Evolutionary conservation across 2,888 invertebrate species (phyloP), one percentile per base, ranked within the genome.

Genomic region (Acanthosepion lycidas): DNA sequence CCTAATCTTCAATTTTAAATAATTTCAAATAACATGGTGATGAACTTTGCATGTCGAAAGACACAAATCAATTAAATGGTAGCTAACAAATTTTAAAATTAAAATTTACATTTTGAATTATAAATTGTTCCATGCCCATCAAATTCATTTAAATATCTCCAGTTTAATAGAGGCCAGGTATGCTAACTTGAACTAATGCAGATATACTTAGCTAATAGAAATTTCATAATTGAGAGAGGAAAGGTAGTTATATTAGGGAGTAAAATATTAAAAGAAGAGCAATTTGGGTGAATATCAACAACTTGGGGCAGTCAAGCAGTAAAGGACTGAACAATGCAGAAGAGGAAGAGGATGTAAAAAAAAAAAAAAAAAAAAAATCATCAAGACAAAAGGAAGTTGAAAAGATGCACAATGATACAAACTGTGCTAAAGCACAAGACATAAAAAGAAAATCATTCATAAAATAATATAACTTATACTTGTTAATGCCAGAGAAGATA

Each of bases 401-500:
- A 59, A 59, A 59, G 59, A n/a, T 78, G n/a, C 78, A 33, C 78
- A 78, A 78, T 9, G 3, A 78, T 78, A 78, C 78, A 78, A 78
- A 78, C n/a, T 78, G n/a, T n/a, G n/a, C n/a, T 78, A n/a, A 78
- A 78, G n/a, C 12, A 78, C 78, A 78, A 78, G 78, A 78, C 78
- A 78, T 59, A 78, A 33, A n/a, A 78, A 78, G 20, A n/a, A 42
- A 42, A 78, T n/a, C 59, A 59, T 59, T 59, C 23, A 6, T 2
- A 78, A 78, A 78, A n/a, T 9, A 26, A 78, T 78, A 78, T 15
- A 78, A 1, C n/a, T 78, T 12, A 78, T n/a, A 28, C n/a, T 78
- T n/a, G 33, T 12, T 78, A 15, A 78, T 78, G 23, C n/a, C n/a
- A 78, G 33, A 33, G 28, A 42, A 78, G 78, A n/a, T 78, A 78